Percentiles rank a stretch among this genome's conserved stretches.
Conservation (phyloP, 2,888 invertebrate genomes). For the Celastrina argiolus region DNA sequence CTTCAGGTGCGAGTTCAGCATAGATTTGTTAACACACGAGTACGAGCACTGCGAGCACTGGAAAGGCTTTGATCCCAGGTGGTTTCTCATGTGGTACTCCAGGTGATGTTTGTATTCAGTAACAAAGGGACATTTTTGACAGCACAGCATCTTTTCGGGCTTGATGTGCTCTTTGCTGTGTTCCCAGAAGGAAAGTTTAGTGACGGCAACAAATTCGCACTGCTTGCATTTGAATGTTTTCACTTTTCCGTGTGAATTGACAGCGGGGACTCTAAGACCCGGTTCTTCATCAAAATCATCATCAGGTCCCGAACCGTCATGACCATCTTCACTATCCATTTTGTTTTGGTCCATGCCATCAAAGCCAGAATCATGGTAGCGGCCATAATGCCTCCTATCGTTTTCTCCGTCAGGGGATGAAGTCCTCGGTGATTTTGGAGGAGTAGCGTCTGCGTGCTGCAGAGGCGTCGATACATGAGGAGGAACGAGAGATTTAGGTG, state of each 20-base stretch:
- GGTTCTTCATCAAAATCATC: constrained; percentile 78
- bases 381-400: constrained; percentile 57
- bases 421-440: constrained; percentile 67
- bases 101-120: constrained; percentile 99
- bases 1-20: constrained; percentile 98
- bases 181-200: constrained; percentile 95
- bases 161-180: constrained; percentile 95
- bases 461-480: constrained; percentile 60
- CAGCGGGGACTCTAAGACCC: constrained; percentile 79
- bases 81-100: constrained; percentile 97
- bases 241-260: constrained; percentile 88
- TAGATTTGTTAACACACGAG: constrained; percentile 98
- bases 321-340: constrained; percentile 63
- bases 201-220: constrained; percentile 89
- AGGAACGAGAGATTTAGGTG: constrained; percentile 53
- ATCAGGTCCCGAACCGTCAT: constrained; percentile 68
- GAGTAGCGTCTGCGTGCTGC: constrained; percentile 60
- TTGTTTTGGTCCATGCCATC: constrained; percentile 56
- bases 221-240: constrained; percentile 96
- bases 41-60: constrained; percentile 93
- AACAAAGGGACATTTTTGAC: constrained; percentile 96
- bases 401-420: constrained; percentile 55
- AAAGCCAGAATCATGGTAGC: constrained; percentile 72
- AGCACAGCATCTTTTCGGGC: constrained; percentile 92
- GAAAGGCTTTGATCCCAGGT: constrained; percentile 96